Conservation (phyloP, 2,797 vertebrate species). For the Pogonophryne albipinna region DNA sequence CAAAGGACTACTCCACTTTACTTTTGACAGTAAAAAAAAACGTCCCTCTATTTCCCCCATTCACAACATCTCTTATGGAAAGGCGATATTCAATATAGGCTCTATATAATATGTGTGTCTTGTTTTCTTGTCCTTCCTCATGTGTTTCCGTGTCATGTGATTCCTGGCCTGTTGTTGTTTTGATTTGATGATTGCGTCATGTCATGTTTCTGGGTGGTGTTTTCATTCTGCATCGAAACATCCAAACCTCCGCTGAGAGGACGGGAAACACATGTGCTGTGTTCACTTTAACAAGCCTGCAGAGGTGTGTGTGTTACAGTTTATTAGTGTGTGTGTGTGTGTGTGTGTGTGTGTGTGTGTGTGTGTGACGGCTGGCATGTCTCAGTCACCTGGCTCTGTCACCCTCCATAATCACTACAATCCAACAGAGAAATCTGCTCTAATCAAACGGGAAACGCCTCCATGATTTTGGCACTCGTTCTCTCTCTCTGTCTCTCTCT, state of each 20-base stretch:
- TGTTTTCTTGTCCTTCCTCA: too few species aligned
- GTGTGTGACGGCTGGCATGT: slow-evolving; percentile 37
- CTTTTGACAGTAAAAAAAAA: too few species aligned
- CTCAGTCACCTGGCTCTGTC: slow-evolving; percentile 66
- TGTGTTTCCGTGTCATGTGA: neutral
- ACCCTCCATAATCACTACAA: slow-evolving; percentile 70
- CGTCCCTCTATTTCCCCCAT: too few species aligned
- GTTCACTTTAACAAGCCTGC: slow-evolving; percentile 32
- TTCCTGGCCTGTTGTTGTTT: neutral
- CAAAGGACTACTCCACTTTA: too few species aligned
- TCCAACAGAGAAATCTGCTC: slow-evolving; percentile 74
- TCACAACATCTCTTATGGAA: too few species aligned
- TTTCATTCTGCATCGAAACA: neutral
- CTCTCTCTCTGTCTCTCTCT: slow-evolving; percentile 1
- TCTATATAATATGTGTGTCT: too few species aligned
- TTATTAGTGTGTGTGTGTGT: slow-evolving; percentile 25
- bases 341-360: slow-evolving; percentile 30
- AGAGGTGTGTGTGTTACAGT: slow-evolving; percentile 24
- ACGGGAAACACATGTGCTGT: slow-evolving; percentile 19
- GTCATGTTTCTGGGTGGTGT: neutral
- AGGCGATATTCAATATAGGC: too few species aligned
- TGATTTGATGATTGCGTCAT: neutral
- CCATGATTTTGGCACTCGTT: slow-evolving; percentile 50
- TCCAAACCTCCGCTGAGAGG: neutral
- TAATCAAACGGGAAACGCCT: slow-evolving; percentile 73